Base-by-base conservation (phyloP, 2,888 invertebrate genomes). In the Resseliella maxima region DNA sequence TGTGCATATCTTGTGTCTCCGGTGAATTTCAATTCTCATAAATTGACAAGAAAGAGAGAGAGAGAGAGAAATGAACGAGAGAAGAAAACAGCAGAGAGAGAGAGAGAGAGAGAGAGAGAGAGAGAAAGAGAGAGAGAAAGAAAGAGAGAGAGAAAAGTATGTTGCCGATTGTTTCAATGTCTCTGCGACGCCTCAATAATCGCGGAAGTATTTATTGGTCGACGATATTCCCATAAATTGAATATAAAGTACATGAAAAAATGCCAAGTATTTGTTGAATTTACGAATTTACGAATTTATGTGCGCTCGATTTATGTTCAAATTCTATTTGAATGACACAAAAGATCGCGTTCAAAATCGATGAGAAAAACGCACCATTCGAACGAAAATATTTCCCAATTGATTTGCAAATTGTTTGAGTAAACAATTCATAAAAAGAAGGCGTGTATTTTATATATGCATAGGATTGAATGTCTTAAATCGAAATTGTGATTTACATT, bases 201-300 rank as follows among this genome's bases (percentile, higher is more conserved):
- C 59, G 59, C n/a, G 5, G 59, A 59, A 59, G 59, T 59, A 59
- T 59, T 59, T 59, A 59, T 59, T 59, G 59, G 50, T 50, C 6
- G 50, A 50, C 21, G 15, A 21, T 3, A 21, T 50, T 50, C n/a
- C 8, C n/a, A 59, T 59, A 59, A 59, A 59, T 59, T 59, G 59
- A 12, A 59, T 59, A 59, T 59, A 12, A 59, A 24, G 27, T 18
- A 50, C 2, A 50, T 50, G 18, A 21, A 50, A 18, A 50, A 18
- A 50, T 50, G 50, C 50, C 50, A 59, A 59, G 59, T 27, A 12
- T 24, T 59, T 50, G 18, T 24, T 24, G 59, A n/a, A 59, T 50
- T 50, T 18, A 12, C 21, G 27, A 59, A 59, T 59, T 27, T n/a
- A 59, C 18, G 59, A 59, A 12, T 50, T 50, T 50, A 41, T 50